Conservation (phyloP, 2,797 vertebrate species). For the Cyclopterus lumpus region DNA sequence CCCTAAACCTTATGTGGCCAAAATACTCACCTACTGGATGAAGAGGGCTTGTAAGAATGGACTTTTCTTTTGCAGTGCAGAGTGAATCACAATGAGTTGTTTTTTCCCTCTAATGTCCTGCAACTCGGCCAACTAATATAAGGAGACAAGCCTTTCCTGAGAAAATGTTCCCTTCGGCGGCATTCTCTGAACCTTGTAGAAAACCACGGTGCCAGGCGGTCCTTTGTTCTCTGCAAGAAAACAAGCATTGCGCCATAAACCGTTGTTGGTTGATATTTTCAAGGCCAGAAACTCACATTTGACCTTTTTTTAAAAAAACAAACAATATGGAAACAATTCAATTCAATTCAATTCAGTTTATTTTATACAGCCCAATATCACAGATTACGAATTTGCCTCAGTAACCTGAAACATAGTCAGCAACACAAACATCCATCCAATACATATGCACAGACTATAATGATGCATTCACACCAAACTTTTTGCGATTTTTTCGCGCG, state of each 20-base stretch:
- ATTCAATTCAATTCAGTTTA: too few species aligned
- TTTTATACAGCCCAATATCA: too few species aligned
- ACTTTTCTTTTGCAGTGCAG: constrained; percentile 31
- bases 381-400: too few species aligned
- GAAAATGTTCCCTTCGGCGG: constrained; percentile 58
- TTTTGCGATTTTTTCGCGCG: too few species aligned
- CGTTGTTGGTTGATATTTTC: neutral
- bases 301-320: neutral
- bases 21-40: constrained; percentile 11
- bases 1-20: neutral
- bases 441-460: neutral
- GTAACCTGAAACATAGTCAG: neutral
- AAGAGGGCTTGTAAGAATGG: constrained; percentile 14
- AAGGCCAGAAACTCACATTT: neutral
- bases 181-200: constrained; percentile 44
- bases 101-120: constrained; percentile 36
- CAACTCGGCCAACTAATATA: constrained; percentile 69
- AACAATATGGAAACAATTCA: neutral
- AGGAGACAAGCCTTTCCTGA: constrained; percentile 76
- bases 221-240: constrained; percentile 33
- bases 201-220: constrained; percentile 25
- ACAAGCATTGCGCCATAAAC: neutral
- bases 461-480: too few species aligned
- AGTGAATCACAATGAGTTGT: constrained; percentile 71
- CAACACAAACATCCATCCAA: neutral